These are phyloP conservation scores for Nerophis ophidion DNA, from an alignment of 2,113 vertebrate species.

Conservation along the genomic window DNA sequence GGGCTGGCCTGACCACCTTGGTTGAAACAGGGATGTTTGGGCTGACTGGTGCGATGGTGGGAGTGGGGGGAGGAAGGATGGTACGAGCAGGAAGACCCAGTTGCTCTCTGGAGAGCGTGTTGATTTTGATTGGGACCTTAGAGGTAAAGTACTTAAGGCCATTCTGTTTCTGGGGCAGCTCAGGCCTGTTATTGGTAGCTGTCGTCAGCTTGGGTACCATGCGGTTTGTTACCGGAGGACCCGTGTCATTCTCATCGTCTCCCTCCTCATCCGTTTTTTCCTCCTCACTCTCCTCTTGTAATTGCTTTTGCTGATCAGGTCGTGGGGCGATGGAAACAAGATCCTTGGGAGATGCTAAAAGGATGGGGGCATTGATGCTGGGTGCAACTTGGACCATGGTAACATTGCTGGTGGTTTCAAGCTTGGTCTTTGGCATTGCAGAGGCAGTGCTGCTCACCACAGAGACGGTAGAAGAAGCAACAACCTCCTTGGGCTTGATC, in stretches of 20 bases:
- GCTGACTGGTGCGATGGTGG: slow-evolving; percentile 58
- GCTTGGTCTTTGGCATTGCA: slow-evolving; percentile 68
- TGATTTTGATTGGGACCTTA: slow-evolving; percentile 73
- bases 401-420: slow-evolving; percentile 60
- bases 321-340: slow-evolving; percentile 50
- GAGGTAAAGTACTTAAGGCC: slow-evolving; percentile 71
- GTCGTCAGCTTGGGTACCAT: slow-evolving; percentile 69
- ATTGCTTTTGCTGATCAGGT: slow-evolving; percentile 47
- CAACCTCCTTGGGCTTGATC: slow-evolving; percentile 63
- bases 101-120: slow-evolving; percentile 72
- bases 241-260: slow-evolving; percentile 43
- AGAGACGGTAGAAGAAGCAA: slow-evolving; percentile 41
- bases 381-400: slow-evolving; percentile 68
- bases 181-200: slow-evolving; percentile 60
- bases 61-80: slow-evolving; percentile 52
- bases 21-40: slow-evolving; percentile 44
- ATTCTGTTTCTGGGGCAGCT: slow-evolving; percentile 65
- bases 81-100: slow-evolving; percentile 63
- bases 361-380: slow-evolving; percentile 46
- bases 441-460: slow-evolving; percentile 45
- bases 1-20: slow-evolving; percentile 48
- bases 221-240: slow-evolving; percentile 50
- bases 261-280: slow-evolving; percentile 66
- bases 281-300: slow-evolving; percentile 58
- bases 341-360: slow-evolving; percentile 56